Conservation (phyloP, 2,797 vertebrate species). For the Smutsia temminckii region DNA sequence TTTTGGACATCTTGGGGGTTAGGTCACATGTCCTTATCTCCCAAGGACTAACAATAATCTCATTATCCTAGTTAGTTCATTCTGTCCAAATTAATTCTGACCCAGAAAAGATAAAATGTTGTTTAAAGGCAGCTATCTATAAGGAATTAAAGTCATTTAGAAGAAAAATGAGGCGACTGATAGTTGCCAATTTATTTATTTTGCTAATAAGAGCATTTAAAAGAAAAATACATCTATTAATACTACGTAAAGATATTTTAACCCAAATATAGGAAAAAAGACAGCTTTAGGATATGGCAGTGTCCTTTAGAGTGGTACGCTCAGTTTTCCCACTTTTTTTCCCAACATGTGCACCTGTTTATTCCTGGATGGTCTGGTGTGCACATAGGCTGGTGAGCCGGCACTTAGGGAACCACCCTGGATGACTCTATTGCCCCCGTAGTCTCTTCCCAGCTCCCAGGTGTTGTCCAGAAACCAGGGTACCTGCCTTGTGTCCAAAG, state of each 20-base stretch:
- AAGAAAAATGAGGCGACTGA: background rate
- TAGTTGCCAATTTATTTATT: background rate
- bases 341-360: background rate
- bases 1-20: background rate
- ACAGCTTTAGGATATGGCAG: background rate
- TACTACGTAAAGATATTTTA: background rate
- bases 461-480: background rate
- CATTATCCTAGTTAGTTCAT: background rate
- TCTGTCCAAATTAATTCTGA: background rate
- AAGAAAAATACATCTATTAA: background rate
- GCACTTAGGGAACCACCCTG: background rate
- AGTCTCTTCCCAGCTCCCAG: background rate
- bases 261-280: background rate
- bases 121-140: background rate
- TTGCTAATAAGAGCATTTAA: slow-evolving; percentile 13
- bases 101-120: background rate
- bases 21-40: background rate
- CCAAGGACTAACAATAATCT: background rate
- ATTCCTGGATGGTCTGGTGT: background rate
- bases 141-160: background rate
- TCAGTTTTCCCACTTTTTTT: background rate
- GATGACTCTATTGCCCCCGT: accelerated
- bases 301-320: background rate
- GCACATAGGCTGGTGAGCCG: background rate
- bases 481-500: background rate